Evolutionary conservation across 64 coral and sea anemone genomes (phyloP), one percentile per base, ranked within the genome.

Genomic region (Dendronephthya gigantea): DNA sequence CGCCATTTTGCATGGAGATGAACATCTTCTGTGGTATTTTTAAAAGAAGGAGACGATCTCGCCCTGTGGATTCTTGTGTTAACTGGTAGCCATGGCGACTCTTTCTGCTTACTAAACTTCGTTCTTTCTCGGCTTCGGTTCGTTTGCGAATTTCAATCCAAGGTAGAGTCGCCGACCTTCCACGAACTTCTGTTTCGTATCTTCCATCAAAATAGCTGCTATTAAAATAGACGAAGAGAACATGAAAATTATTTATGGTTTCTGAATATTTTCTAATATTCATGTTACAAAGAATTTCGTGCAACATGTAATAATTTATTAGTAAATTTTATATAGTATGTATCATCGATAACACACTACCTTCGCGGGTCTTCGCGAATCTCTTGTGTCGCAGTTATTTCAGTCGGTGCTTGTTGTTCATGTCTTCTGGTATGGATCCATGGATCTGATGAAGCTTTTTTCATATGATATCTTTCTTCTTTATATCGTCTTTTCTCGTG

Each of bases 381-480:
- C 0, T 35, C 30, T 39, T 79, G 72, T 0, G 72, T 79, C 15
- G 72, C 72, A 79, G 19, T 5, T 15, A 79, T 34, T 79, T 39
- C 36, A 79, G 3, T 9, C 2, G 15, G 19, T 36, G n/a, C 9
- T 79, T 79, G 72, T 79, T 79, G 34, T 35, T 79, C 72, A 62
- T 79, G 72, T 35, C 29, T 36, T 19, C 32, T 39, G 72, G 36
- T 19, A 33, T 79, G 72, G 8, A 36, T 79, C 72, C 72, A 39
- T 36, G 36, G 72, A 19, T 79, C 55, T n/a, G 55, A 62, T 62
- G 55, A 62, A 62, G 19, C 25, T 62, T 23, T 62, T 62, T 79
- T 79, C 72, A 79, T 79, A 12, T 79, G 72, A 34, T 79, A 39
- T 16, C 72, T 79, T 33, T 79, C 72, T 79, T 39, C 32, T 79